Conservation (phyloP, 2,888 invertebrate species). For the Aradus depressus region DNA sequence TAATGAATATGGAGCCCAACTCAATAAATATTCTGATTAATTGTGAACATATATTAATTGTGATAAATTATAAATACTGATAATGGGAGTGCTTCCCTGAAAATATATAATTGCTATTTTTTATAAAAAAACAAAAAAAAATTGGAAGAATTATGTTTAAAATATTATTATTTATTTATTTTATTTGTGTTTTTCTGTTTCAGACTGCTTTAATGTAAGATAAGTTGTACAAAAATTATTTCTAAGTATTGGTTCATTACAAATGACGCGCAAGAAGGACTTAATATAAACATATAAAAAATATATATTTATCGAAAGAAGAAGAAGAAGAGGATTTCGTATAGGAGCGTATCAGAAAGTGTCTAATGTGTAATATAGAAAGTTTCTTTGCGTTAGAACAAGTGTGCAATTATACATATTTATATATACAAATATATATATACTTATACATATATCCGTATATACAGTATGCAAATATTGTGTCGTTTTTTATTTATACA, state of each 20-base stretch:
- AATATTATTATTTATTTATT: not conserved
- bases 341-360: not conserved
- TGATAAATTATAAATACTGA: too few relatives aligned
- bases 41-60: not conserved
- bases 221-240: constrained; percentile 16
- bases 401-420: constrained; percentile 16
- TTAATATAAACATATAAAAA: not conserved
- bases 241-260: constrained; percentile 11
- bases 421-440: too few relatives aligned
- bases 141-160: not conserved
- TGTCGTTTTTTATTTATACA: constrained; percentile 17
- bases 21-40: not conserved
- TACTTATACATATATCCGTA: too few relatives aligned
- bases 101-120: not conserved
- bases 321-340: not conserved
- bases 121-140: too few relatives aligned
- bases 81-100: not conserved
- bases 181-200: constrained; percentile 10
- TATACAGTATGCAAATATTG: constrained; percentile 9
- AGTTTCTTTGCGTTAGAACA: constrained; percentile 10
- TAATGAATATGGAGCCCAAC: too few relatives aligned
- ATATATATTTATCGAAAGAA: not conserved
- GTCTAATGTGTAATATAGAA: constrained; percentile 6
- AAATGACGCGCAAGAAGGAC: constrained; percentile 6
- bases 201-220: constrained; percentile 22